Conservation (phyloP, 1,140 invertebrate species). For the silkworm (Bombyx mori) region DNA sequence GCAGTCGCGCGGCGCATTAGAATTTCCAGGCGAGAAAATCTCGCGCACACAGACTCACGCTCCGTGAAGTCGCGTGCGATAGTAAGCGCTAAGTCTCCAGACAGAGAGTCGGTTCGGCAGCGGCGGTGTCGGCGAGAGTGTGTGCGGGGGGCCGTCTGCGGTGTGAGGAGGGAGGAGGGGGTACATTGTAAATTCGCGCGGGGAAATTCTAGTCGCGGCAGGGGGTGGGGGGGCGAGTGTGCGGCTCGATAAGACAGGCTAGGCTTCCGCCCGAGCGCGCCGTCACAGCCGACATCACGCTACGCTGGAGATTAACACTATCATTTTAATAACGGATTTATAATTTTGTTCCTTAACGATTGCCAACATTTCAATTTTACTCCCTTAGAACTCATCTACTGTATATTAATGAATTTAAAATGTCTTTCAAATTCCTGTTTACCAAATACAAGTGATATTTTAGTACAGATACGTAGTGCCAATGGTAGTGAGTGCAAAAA, state of each 20-base stretch:
- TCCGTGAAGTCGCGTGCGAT: neutral
- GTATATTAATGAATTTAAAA: too few species aligned
- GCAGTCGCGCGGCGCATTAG: constrained; percentile 62
- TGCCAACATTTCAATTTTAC: too few species aligned
- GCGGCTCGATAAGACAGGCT: constrained; percentile 36
- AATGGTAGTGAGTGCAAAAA: too few species aligned
- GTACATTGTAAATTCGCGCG: constrained; percentile 55
- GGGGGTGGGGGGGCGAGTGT: constrained; percentile 21
- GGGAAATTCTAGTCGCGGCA: constrained; percentile 21
- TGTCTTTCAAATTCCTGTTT: too few species aligned
- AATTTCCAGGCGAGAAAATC: constrained; percentile 68
- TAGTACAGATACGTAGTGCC: too few species aligned
- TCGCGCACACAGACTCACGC: constrained; percentile 37
- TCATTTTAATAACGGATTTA: too few species aligned
- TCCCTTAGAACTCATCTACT: too few species aligned
- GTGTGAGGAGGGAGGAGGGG: constrained; percentile 15
- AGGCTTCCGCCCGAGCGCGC: constrained; percentile 26
- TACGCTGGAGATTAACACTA: neutral
- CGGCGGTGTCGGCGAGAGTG: constrained; percentile 2
- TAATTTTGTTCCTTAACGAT: too few species aligned
- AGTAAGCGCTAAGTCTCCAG: constrained; percentile 4
- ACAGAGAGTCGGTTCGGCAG: constrained; percentile 6
- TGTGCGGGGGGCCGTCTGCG: constrained; percentile 18
- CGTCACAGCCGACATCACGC: neutral
- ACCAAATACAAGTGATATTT: too few species aligned